Evolutionary conservation across 2,888 invertebrate species (phyloP), one percentile per base, ranked within the genome.

Genomic region (Dinocampus coccinellae): DNA sequence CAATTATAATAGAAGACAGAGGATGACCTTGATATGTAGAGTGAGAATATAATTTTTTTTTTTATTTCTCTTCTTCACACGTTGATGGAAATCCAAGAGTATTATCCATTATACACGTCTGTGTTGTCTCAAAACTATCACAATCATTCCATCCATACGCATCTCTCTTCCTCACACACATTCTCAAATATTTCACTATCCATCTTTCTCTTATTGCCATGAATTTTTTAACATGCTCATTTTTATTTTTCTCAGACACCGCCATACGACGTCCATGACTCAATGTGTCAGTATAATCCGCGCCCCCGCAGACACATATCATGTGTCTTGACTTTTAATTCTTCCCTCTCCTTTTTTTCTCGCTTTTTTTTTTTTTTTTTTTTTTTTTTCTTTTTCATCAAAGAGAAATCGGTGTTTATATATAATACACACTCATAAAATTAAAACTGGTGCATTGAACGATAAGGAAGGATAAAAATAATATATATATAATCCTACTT

Each of bases 11-110:
- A 66, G 36, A n/a, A 63, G 16, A 47, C 47, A 63, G 55, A 73
- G 63, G 47, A 57, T 66, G 70, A 72, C 73, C 75, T 75, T 75
- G 75, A 75, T 69, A 71, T 71, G 42, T 39, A 55, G 22, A 3
- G 47, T 47, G 16, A 47, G n/a, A 20, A 68, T n/a, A 75, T 73
- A 75, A 24, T 71, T 72, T 73, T 72, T 72, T 69, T 58, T 42
- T 26, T 62, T 22, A 20, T 22, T 63, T n/a, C 16, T 29, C 33
- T 47, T 63, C 11, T 29, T 52, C 29, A n/a, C n/a, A n/a, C n/a
- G 29, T 52, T 63, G 47, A 63, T 47, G 29, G 67, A 10, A 42
- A 64, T 42, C 16, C n/a, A 60, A 61, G 62, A 62, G 63, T 63
- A 55, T 33, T 63, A 24, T 34, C 36, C 22, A 33, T 58, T 42